Percentiles rank a stretch among this genome's conserved stretches.
These are phyloP conservation scores for Drosophila murphyi DNA, from an alignment of 1,140 invertebrate genomes.

Conservation along the genomic window DNA sequence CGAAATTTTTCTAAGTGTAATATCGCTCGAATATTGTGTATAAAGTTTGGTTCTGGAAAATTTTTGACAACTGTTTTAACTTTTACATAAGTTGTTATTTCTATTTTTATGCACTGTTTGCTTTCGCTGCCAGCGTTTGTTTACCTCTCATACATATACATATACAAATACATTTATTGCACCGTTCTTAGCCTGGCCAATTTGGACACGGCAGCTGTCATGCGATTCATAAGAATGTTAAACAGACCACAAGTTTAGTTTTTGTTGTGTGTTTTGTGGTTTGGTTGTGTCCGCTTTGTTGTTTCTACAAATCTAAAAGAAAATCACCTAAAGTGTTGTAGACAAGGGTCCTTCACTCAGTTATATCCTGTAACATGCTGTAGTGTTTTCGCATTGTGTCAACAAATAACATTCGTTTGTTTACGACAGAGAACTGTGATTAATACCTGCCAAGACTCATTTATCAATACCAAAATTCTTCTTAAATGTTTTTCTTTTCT, in stretches of 20 bases:
- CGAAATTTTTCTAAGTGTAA: too few relatives aligned
- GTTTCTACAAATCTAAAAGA: slow-evolving; percentile 1
- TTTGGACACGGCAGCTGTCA: slow-evolving; percentile 36
- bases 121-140: slow-evolving; percentile 15
- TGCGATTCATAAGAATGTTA: too few relatives aligned
- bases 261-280: slow-evolving; percentile 8
- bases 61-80: slow-evolving; percentile 33
- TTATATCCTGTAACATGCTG: background rate
- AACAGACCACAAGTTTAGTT: slow-evolving; percentile 13
- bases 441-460: too few relatives aligned
- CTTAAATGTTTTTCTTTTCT: too few relatives aligned
- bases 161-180: slow-evolving; percentile 38
- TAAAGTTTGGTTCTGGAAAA: background rate
- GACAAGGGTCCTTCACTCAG: background rate
- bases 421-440: too few relatives aligned
- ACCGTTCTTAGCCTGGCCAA: slow-evolving; percentile 30
- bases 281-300: background rate
- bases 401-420: too few relatives aligned
- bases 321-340: background rate
- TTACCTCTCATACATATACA: slow-evolving; percentile 35
- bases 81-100: slow-evolving; percentile 52
- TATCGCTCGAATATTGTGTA: too few relatives aligned
- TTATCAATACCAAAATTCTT: too few relatives aligned
- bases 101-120: slow-evolving; percentile 17
- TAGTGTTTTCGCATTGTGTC: background rate